Evolutionary conservation across 2,888 invertebrate species (phyloP).

Genomic region (Drosophila rubida): DNA sequence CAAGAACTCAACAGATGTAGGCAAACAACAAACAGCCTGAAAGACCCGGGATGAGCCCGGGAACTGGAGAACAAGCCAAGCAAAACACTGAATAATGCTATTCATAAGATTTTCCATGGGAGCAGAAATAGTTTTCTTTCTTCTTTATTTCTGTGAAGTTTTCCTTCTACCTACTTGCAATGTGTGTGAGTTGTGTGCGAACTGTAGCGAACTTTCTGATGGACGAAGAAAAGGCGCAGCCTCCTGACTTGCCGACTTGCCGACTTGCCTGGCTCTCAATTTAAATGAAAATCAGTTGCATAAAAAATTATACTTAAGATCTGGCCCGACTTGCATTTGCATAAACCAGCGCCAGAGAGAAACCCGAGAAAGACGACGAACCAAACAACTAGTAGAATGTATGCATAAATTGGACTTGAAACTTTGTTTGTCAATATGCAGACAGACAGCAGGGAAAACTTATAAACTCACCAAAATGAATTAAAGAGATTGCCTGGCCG

Average conservation of each 20-base stretch:
- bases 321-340: slow-evolving; percentile 56
- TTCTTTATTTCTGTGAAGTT: slow-evolving; percentile 9
- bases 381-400: slow-evolving; percentile 51
- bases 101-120: slow-evolving; percentile 73
- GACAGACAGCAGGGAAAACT: slow-evolving; percentile 33
- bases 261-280: slow-evolving; percentile 70
- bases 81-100: slow-evolving; percentile 71
- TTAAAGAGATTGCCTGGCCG: slow-evolving; percentile 48
- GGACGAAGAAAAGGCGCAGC: slow-evolving; percentile 49
- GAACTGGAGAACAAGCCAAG: slow-evolving; percentile 28
- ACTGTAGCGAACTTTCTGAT: slow-evolving; percentile 54
- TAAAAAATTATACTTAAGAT: slow-evolving; percentile 59
- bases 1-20: slow-evolving; percentile 46
- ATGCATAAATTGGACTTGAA: slow-evolving; percentile 60
- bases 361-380: slow-evolving; percentile 2
- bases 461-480: slow-evolving; percentile 57
- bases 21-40: slow-evolving; percentile 42
- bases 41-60: neutral
- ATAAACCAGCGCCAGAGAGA: slow-evolving; percentile 38
- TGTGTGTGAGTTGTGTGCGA: slow-evolving; percentile 27
- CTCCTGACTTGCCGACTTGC: slow-evolving; percentile 52
- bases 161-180: slow-evolving; percentile 37
- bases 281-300: slow-evolving; percentile 77
- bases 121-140: slow-evolving; percentile 62
- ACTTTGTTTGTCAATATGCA: slow-evolving; percentile 67